Conservation (phyloP, 1,140 invertebrate species). For the Acromyrmex charruanus region DNA sequence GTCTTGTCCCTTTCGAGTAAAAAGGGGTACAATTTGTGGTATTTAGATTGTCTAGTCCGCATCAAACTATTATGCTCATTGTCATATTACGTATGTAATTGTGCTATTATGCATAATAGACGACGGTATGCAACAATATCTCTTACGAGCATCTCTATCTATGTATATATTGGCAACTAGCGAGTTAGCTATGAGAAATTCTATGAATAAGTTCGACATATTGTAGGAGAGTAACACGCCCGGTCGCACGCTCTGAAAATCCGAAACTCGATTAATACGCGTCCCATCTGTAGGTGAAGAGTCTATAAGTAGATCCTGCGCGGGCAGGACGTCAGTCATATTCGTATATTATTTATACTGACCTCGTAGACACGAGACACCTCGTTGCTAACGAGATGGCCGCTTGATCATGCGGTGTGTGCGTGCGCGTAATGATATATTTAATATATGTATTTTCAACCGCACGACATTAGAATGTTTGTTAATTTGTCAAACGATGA, state of each 20-base stretch:
- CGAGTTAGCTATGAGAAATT: constrained; percentile 63
- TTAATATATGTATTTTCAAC: constrained; percentile 26
- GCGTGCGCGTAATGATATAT: background rate
- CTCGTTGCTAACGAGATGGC: constrained; percentile 81
- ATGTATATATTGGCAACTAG: constrained; percentile 63
- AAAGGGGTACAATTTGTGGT: background rate
- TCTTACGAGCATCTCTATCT: constrained; percentile 53
- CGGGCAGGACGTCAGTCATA: constrained; percentile 82
- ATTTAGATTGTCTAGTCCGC: background rate
- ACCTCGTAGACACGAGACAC: constrained; percentile 70
- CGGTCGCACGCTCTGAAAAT: constrained; percentile 74
- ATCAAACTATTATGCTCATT: background rate
- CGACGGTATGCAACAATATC: constrained; percentile 1
- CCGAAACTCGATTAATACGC: constrained; percentile 85
- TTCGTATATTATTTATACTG: constrained; percentile 81
- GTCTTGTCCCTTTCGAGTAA: background rate
- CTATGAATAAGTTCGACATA: constrained; percentile 74
- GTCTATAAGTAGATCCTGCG: constrained; percentile 84
- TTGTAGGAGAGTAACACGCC: constrained; percentile 60
- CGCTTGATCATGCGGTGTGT: background rate
- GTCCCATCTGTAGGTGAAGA: constrained; percentile 82
- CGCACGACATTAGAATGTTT: background rate
- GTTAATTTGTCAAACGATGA: background rate
- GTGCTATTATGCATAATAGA: constrained; percentile 32
- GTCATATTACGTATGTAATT: background rate